These are phyloP conservation scores for Echeneis naucrates DNA, from an alignment of 2,797 vertebrate genomes.

Conservation along the genomic window DNA sequence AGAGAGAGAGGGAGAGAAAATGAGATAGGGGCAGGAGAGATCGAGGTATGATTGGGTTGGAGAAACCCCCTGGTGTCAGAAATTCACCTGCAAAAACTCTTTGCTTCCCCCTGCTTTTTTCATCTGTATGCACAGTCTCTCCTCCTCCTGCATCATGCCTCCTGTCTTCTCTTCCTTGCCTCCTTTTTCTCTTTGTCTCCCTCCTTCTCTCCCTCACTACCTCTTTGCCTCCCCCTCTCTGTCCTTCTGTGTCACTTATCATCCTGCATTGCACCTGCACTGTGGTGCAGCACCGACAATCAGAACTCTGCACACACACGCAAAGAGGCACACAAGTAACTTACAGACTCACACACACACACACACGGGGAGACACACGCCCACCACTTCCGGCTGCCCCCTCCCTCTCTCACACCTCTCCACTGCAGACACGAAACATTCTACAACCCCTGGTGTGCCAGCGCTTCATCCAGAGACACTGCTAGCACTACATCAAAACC, in stretches of 20 bases:
- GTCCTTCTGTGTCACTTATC: conserved; percentile 75
- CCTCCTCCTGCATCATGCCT: conserved; percentile 73
- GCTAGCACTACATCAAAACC: conserved; percentile 41
- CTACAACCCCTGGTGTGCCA: conserved; percentile 74
- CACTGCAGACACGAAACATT: conserved; percentile 80
- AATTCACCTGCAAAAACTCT: conserved; percentile 84
- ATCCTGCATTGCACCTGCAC: conserved; percentile 82
- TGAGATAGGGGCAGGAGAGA: conserved; percentile 57
- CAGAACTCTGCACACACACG: conserved; percentile 66
- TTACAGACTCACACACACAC: conserved; percentile 41
- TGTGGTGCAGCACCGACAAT: conserved; percentile 78
- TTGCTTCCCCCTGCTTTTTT: conserved; percentile 78
- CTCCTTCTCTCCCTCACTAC: conserved; percentile 44
- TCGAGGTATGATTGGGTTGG: conserved; percentile 74
- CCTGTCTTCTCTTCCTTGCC: conserved; percentile 54
- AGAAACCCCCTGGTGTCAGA: conserved; percentile 82
- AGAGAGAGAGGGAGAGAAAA: conserved; percentile 33
- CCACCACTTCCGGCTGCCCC: conserved; percentile 77
- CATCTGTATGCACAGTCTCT: conserved; percentile 83
- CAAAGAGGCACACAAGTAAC: conserved; percentile 36
- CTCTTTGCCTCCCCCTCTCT: conserved; percentile 53
- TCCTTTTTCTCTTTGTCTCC: conserved; percentile 32
- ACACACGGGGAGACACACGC: conserved; percentile 74
- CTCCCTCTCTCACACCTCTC: conserved; percentile 63
- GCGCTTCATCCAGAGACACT: conserved; percentile 61